Evolutionary conservation across 2,113 vertebrate species (phyloP).

Genomic region (Antidorcas marsupialis): DNA sequence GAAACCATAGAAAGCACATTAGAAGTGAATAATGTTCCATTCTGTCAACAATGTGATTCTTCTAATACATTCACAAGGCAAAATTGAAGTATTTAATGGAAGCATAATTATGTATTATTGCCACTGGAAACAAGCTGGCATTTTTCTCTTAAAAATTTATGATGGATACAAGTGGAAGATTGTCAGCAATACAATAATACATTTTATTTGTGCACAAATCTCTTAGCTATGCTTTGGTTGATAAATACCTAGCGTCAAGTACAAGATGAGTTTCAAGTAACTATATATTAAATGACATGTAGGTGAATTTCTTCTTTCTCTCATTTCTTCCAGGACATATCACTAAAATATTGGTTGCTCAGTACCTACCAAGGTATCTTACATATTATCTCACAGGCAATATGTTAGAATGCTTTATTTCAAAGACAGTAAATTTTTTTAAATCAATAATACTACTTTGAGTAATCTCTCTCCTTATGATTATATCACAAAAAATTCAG

Average conservation of each 20-base stretch:
- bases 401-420: neutral
- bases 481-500: neutral
- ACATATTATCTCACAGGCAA: neutral
- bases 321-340: neutral
- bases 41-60: neutral
- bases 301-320: neutral
- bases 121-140: neutral
- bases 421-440: neutral
- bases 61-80: neutral
- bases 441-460: neutral
- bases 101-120: neutral
- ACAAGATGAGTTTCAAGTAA: neutral
- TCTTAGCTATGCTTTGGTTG: neutral
- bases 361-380: neutral
- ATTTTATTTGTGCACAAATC: neutral
- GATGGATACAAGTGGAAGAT: neutral
- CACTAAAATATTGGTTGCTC: neutral
- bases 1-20: neutral
- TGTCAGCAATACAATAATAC: neutral
- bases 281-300: neutral
- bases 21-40: neutral
- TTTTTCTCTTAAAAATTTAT: neutral
- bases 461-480: neutral
- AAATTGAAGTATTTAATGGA: conserved; percentile 20
- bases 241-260: neutral